These are phyloP conservation scores for Helobdella robusta DNA, from an alignment of 2,888 invertebrate species.

Conservation along the genomic window DNA sequence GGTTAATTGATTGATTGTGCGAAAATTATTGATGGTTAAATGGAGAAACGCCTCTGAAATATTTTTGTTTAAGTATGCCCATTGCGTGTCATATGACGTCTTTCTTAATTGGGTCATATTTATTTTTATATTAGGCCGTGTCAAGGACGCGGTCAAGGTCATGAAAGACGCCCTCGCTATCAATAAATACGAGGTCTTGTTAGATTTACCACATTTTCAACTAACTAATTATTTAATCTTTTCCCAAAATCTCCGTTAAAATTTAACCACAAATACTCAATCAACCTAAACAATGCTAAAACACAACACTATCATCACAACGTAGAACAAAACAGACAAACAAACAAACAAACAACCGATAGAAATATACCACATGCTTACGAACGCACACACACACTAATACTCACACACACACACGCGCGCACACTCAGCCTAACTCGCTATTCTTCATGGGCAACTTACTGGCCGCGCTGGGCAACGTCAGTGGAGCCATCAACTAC, in stretches of 20 bases:
- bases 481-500: conserved; percentile 45
- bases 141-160: conserved; percentile 59
- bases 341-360: not conserved
- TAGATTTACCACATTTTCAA: no score
- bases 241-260: no score
- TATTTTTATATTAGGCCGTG: conserved; percentile 48
- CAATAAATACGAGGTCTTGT: conserved; percentile 61
- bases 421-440: conserved; percentile 56
- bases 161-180: conserved; percentile 59
- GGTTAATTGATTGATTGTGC: no score
- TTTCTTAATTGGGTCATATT: no score
- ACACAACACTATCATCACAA: no score
- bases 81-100: no score
- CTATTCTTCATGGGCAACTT: conserved; percentile 62
- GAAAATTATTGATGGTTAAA: no score
- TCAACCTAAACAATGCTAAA: no score
- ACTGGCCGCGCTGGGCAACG: conserved; percentile 59
- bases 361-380: not conserved
- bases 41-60: no score
- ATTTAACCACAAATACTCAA: no score
- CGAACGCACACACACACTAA: not conserved
- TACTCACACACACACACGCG: not conserved
- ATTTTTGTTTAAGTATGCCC: no score
- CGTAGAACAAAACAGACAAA: not conserved
- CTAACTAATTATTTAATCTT: no score